Percentiles rank a stretch among this genome's conserved stretches.
These are phyloP conservation scores for Gari tellinella DNA, from an alignment of 2,888 invertebrate species.

Conservation along the genomic window DNA sequence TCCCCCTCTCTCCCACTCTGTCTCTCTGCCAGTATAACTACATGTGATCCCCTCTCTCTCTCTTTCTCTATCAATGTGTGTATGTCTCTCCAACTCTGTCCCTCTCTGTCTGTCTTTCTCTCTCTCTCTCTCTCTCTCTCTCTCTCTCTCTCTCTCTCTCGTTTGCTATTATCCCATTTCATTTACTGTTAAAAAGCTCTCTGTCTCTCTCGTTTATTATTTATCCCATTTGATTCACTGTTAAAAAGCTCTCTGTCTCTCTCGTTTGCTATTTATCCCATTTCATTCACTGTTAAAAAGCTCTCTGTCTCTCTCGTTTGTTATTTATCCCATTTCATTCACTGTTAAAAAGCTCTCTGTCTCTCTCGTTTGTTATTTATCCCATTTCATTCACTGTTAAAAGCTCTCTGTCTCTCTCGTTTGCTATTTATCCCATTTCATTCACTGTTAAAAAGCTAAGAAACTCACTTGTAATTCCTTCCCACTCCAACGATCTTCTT, in stretches of 20 bases:
- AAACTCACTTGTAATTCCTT: slow-evolving; percentile 87
- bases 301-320: not conserved
- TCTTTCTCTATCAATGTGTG: not conserved
- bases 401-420: not conserved
- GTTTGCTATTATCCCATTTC: too few species aligned
- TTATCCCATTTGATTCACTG: too few species aligned
- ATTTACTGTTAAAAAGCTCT: too few species aligned
- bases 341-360: too few species aligned
- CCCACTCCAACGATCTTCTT: slow-evolving; percentile 89
- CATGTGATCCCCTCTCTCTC: too few species aligned
- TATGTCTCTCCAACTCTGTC: not conserved
- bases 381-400: too few species aligned
- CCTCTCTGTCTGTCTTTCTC: not conserved
- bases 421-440: too few species aligned
- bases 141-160: slow-evolving; percentile 2
- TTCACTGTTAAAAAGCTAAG: too few species aligned
- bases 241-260: not conserved
- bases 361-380: too few species aligned
- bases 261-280: not conserved
- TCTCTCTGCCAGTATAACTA: too few species aligned
- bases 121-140: slow-evolving; percentile 2
- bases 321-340: too few species aligned
- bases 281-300: not conserved
- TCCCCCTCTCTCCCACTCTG: too few species aligned
- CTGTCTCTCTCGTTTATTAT: not conserved